Conservation (phyloP, 2,888 invertebrate species). For the Lypha dubia region DNA sequence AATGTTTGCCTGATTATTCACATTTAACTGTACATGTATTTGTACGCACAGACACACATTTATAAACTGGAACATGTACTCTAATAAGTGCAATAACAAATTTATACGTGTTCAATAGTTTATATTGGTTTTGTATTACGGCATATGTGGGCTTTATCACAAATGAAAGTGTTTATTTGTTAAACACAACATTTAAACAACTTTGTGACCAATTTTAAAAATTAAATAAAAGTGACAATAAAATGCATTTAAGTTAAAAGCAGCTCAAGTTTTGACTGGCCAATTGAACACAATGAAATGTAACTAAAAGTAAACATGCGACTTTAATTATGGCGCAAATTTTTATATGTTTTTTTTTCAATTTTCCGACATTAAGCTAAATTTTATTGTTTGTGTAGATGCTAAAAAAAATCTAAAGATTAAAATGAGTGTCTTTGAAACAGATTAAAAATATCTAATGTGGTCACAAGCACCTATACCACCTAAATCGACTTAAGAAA, state of each 20-base stretch:
- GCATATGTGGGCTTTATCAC: constrained; percentile 29
- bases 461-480: no score
- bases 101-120: not conserved
- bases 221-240: constrained; percentile 12
- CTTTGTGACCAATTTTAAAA: constrained; percentile 37
- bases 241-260: not conserved
- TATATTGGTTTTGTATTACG: not conserved
- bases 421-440: no score
- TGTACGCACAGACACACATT: not conserved
- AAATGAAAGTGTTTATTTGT: constrained; percentile 23
- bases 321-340: no score
- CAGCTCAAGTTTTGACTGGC: not conserved
- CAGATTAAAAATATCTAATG: no score
- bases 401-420: no score
- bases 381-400: no score
- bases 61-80: not conserved
- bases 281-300: not conserved
- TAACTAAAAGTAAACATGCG: no score
- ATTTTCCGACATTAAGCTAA: no score
- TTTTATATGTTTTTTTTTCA: no score
- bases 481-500: no score
- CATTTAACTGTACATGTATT: not conserved
- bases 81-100: not conserved
- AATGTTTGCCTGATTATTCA: not conserved
- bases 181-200: constrained; percentile 2